Evolutionary conservation across 1,140 invertebrate genomes (phyloP).

Genomic region (Drosophila albomicans): DNA sequence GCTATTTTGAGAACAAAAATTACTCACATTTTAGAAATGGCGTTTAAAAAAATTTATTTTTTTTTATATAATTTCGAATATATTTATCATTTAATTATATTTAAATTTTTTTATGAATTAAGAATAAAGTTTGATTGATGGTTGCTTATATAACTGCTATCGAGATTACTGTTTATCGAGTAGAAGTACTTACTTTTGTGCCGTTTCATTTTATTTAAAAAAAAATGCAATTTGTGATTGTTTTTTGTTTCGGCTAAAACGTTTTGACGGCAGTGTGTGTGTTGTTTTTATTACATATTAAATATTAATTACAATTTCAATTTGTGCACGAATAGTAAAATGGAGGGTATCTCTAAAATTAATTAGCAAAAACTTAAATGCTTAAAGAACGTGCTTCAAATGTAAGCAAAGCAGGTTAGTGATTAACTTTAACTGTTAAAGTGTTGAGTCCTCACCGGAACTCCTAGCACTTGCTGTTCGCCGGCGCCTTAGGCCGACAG

Average conservation of each 20-base stretch:
- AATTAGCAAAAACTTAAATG: constrained; percentile 62
- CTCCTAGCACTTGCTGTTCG: constrained; percentile 81
- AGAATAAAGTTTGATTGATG: too few relatives aligned
- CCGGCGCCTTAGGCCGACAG: constrained; percentile 89
- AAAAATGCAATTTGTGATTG: too few relatives aligned
- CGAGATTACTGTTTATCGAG: too few relatives aligned
- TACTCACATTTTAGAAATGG: too few relatives aligned
- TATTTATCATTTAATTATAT: too few relatives aligned
- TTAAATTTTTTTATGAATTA: too few relatives aligned
- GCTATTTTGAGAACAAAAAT: too few relatives aligned
- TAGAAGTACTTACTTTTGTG: too few relatives aligned
- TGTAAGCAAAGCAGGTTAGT: constrained; percentile 61
- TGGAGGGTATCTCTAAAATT: constrained; percentile 64
- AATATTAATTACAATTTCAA: constrained; percentile 76
- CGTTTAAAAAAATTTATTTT: too few relatives aligned
- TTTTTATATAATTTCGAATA: too few relatives aligned
- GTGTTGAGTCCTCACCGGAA: constrained; percentile 65
- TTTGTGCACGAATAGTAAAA: constrained; percentile 54
- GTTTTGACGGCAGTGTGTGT: constrained; percentile 33
- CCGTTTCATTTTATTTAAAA: too few relatives aligned
- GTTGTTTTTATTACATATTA: constrained; percentile 62
- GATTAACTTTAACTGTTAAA: constrained; percentile 47
- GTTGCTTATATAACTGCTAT: too few relatives aligned
- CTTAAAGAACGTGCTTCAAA: constrained; percentile 58
- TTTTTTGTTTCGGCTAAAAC: constrained; percentile 6